Conservation (phyloP, 2,888 invertebrate species). For the Melanchra persicariae region DNA sequence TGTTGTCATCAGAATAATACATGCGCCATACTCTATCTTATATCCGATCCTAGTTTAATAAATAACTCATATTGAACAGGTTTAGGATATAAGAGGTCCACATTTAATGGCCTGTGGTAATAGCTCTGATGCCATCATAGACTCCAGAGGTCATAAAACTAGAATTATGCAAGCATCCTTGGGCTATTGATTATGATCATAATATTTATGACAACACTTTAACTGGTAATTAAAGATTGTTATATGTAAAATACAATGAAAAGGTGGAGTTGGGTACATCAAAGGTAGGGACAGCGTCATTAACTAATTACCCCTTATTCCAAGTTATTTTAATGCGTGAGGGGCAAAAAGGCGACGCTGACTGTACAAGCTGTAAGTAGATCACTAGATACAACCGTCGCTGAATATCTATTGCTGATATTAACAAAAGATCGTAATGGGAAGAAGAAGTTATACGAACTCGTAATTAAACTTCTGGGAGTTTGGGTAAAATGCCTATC, state of each 20-base stretch:
- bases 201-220: constrained; percentile 8
- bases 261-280: neutral
- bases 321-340: too few species aligned
- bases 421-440: too few species aligned
- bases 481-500: too few species aligned
- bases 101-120: constrained; percentile 26
- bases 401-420: too few species aligned
- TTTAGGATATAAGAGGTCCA: neutral
- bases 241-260: constrained; percentile 2
- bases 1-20: neutral
- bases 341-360: too few species aligned
- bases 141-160: constrained; percentile 21
- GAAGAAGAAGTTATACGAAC: too few species aligned
- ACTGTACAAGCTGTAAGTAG: too few species aligned
- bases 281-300: too few species aligned
- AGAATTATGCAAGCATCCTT: constrained; percentile 20
- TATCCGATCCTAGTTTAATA: neutral
- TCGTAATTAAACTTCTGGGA: too few species aligned
- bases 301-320: too few species aligned
- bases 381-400: too few species aligned
- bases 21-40: neutral
- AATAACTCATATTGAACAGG: constrained; percentile 19
- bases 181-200: constrained; percentile 26
- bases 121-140: neutral
- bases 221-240: constrained; percentile 12